Evolutionary conservation across 2,113 vertebrate genomes (phyloP).

Genomic region (Vireo altiloquus): DNA sequence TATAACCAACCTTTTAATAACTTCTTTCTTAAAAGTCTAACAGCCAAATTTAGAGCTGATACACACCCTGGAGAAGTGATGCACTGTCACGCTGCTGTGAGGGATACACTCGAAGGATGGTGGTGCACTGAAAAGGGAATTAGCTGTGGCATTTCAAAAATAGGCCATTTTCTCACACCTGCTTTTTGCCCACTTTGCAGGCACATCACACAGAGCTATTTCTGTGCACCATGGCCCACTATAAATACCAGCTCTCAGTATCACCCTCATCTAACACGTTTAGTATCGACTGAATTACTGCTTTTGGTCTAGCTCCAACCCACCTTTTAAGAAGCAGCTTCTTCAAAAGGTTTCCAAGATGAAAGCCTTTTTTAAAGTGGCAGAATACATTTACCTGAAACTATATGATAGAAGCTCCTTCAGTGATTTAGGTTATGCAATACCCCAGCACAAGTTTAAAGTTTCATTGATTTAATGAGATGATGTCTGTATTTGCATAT

Average conservation of each 20-base stretch:
- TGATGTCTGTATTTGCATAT: not conserved
- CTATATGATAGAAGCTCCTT: constrained; percentile 65
- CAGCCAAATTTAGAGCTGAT: not conserved
- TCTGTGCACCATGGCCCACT: not conserved
- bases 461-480: not conserved
- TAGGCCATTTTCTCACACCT: not conserved
- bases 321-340: constrained; percentile 69
- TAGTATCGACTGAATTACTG: not conserved
- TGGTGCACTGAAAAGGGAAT: not conserved
- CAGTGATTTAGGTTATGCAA: constrained; percentile 55
- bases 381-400: constrained; percentile 70
- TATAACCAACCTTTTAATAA: not conserved
- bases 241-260: not conserved
- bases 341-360: constrained; percentile 72
- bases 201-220: not conserved
- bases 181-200: not conserved
- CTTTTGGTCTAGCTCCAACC: constrained; percentile 62
- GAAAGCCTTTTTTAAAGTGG: constrained; percentile 70
- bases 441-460: constrained; percentile 13
- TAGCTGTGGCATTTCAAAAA: not conserved
- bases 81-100: not conserved
- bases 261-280: not conserved
- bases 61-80: not conserved
- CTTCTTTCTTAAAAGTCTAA: not conserved
- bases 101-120: not conserved